Evolutionary conservation across 2,113 vertebrate species (phyloP).

Genomic region (Thalassoma bifasciatum): DNA sequence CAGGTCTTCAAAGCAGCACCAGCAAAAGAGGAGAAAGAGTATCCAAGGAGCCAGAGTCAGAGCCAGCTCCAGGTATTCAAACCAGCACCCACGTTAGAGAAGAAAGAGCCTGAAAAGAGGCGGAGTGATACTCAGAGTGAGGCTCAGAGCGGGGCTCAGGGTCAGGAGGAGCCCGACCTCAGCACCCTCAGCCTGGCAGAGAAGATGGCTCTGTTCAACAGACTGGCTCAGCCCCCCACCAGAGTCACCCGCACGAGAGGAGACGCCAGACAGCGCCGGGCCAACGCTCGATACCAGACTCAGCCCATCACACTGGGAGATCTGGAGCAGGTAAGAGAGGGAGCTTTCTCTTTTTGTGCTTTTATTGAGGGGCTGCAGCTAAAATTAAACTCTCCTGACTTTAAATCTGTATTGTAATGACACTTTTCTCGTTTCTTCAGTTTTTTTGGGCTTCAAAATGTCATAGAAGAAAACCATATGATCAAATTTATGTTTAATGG

Average conservation of each 20-base stretch:
- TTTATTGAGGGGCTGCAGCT: too few relatives aligned
- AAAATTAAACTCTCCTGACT: too few relatives aligned
- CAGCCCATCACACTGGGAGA: constrained; percentile 96
- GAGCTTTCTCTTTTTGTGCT: neutral
- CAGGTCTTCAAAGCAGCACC: constrained; percentile 79
- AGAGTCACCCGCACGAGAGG: constrained; percentile 85
- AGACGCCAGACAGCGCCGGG: constrained; percentile 87
- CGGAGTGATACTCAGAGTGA: too few relatives aligned
- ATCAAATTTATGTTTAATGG: too few relatives aligned
- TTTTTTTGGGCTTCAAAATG: too few relatives aligned
- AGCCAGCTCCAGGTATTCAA: constrained; percentile 50
- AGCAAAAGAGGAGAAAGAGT: constrained; percentile 74
- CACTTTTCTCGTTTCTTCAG: too few relatives aligned
- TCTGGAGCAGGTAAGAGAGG: constrained; percentile 89
- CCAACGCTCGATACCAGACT: constrained; percentile 92
- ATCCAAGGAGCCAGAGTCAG: constrained; percentile 62
- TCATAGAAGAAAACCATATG: too few relatives aligned
- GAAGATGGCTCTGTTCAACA: constrained; percentile 98
- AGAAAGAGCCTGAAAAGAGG: constrained; percentile 46
- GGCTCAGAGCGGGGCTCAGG: constrained; percentile 51
- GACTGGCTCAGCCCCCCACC: constrained; percentile 90
- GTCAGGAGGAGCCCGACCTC: constrained; percentile 90
- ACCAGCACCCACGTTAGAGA: constrained; percentile 83
- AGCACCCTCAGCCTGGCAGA: constrained; percentile 93
- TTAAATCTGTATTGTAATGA: too few relatives aligned